Evolutionary conservation across 37 sponge, comb jelly and placozoan species (phyloP), one percentile per base, ranked within the genome.

Genomic region (Ephydatia muelleri): DNA sequence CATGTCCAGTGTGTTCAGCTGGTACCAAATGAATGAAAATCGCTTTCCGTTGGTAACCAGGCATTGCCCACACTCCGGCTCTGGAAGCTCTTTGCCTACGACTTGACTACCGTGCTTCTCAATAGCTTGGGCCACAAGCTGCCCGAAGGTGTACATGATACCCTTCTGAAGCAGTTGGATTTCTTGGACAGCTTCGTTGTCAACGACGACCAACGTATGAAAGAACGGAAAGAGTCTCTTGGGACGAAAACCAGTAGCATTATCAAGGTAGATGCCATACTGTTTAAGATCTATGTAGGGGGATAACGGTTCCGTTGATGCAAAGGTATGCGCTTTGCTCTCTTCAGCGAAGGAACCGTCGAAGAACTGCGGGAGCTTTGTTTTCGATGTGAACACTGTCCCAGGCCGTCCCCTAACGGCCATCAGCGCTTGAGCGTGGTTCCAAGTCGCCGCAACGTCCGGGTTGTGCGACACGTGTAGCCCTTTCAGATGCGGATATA

Each of bases 1-100:
- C 23, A 84, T 70, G 29, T 94, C 88, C 36, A 91, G 38, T 23
- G 91, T 90, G 77, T 94, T 90, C 40, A 94, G 73, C 73, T 94
- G 94, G 64, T 87, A 91, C 87, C 87, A 90, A 0, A 90, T 31
- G 47, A 94, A 94, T n/a, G 91, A 78, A 64, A 94, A 94, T 49
- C 79, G 32, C 33, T 91, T 75, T 73, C 94, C 94, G 80, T 87
- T 79, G 5, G 94, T 91, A 3, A 91, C 75, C 23, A 94, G 87
- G 37, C 84, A 84, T 39, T 94, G 94, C 22, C 81, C 88, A 80
- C 86, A 82, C 30, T 85, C 87, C 4, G 94, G 94, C 81, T 67
- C 76, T 71, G 83, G 84, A 22, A 89, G 69, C 19, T 65, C 85
- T 30, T 74, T 65, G 0, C 91, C 91, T 9, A 68, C 4, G 25